These are phyloP conservation scores for Thrips palmi DNA, from an alignment of 1,140 invertebrate species.

Conservation along the genomic window DNA sequence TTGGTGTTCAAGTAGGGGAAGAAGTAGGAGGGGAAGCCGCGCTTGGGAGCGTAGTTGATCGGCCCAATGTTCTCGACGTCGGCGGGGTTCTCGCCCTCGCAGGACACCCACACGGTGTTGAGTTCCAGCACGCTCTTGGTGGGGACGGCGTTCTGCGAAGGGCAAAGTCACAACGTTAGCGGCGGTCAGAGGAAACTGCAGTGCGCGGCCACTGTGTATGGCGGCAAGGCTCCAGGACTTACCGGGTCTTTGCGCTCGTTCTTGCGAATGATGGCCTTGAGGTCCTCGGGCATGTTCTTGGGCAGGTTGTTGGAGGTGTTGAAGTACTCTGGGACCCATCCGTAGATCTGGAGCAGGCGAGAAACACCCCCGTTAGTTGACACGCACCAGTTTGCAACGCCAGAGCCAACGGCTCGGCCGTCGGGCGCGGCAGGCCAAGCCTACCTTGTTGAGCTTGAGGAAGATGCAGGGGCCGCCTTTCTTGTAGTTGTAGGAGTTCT, in stretches of 20 bases:
- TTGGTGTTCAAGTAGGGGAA: slow-evolving; percentile 65
- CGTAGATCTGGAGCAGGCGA: slow-evolving; percentile 22
- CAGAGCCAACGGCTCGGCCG: too few relatives aligned
- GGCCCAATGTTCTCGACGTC: slow-evolving; percentile 79
- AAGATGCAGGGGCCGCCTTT: slow-evolving; percentile 61
- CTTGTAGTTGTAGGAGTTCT: slow-evolving; percentile 58
- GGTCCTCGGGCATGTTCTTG: slow-evolving; percentile 22
- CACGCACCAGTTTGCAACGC: too few relatives aligned
- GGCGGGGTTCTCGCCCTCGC: slow-evolving; percentile 76
- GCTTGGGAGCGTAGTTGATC: slow-evolving; percentile 57
- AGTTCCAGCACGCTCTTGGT: slow-evolving; percentile 30
- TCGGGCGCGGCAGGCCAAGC: too few relatives aligned
- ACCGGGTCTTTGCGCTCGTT: slow-evolving; percentile 11
- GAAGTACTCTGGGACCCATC: slow-evolving; percentile 27
- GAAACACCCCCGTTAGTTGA: not conserved
- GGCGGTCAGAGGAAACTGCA: too few relatives aligned
- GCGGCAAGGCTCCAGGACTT: too few relatives aligned
- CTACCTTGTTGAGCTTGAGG: slow-evolving; percentile 65
- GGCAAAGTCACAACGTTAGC: too few relatives aligned
- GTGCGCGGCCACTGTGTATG: too few relatives aligned
- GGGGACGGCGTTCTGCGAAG: too few relatives aligned
- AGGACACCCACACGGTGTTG: slow-evolving; percentile 68
- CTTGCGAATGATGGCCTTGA: slow-evolving; percentile 21
- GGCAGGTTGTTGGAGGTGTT: slow-evolving; percentile 23
- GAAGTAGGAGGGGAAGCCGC: slow-evolving; percentile 57